These are phyloP conservation scores for Trachymyrmex cornetzi DNA, from an alignment of 1,140 invertebrate genomes.

Conservation along the genomic window DNA sequence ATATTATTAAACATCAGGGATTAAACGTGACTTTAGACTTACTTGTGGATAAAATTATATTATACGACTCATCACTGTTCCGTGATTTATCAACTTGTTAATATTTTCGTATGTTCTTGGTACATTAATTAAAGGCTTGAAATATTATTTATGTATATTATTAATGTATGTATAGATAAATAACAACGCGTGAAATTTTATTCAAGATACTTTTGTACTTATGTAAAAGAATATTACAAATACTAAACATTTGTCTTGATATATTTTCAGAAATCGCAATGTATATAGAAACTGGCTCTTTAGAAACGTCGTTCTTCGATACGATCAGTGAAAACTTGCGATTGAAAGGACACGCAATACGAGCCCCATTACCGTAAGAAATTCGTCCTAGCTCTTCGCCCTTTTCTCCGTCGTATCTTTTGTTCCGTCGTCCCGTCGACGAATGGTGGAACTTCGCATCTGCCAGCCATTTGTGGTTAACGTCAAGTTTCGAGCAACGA, in stretches of 20 bases:
- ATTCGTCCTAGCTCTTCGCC: slow-evolving; percentile 43
- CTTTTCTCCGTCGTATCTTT: slow-evolving; percentile 40
- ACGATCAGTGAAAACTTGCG: slow-evolving; percentile 46
- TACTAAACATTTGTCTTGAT: slow-evolving; percentile 4
- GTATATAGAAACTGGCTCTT: slow-evolving; percentile 27
- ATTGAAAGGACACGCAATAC: slow-evolving; percentile 60
- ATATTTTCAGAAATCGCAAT: slow-evolving; percentile 7
- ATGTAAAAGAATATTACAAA: slow-evolving; percentile 1
- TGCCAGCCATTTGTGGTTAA: slow-evolving; percentile 69
- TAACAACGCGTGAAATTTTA: no score
- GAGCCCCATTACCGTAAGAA: slow-evolving; percentile 54
- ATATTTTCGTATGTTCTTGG: neutral
- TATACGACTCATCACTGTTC: neutral
- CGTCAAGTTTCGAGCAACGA: slow-evolving; percentile 57
- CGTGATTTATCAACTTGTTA: neutral
- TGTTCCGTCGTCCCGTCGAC: slow-evolving; percentile 39
- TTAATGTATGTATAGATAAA: neutral
- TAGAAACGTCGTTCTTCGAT: slow-evolving; percentile 44
- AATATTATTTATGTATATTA: neutral
- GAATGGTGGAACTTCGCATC: slow-evolving; percentile 57
- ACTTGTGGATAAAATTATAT: neutral
- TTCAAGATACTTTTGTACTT: neutral
- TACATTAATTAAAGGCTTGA: neutral
- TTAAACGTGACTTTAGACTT: slow-evolving; percentile 8
- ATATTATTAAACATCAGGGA: slow-evolving; percentile 23